These are phyloP conservation scores for Lethocerus indicus DNA, from an alignment of 1,140 invertebrate genomes.

Conservation along the genomic window DNA sequence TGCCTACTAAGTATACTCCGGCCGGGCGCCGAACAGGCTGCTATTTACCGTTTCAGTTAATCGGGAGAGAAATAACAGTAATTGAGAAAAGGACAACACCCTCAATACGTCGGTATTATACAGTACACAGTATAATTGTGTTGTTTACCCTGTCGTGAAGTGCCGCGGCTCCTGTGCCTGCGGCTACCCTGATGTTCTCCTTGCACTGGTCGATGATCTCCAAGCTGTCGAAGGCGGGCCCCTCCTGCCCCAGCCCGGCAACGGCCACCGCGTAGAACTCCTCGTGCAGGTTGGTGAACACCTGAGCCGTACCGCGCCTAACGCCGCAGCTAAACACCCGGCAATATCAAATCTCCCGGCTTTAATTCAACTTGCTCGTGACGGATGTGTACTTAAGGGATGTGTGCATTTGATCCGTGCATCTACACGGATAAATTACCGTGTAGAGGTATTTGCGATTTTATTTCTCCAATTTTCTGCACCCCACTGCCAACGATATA, in stretches of 20 bases:
- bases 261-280: conserved; percentile 23
- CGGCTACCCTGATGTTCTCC: conserved; percentile 28
- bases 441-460: too few species aligned
- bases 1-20: not conserved
- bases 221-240: conserved; percentile 22
- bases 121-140: too few species aligned
- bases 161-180: conserved; percentile 25
- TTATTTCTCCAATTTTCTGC: too few species aligned
- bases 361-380: too few species aligned
- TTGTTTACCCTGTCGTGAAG: conserved; percentile 25
- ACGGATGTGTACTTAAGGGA: too few species aligned
- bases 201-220: conserved; percentile 29
- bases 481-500: too few species aligned
- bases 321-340: not conserved
- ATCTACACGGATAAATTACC: too few species aligned
- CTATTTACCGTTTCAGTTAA: not conserved
- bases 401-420: too few species aligned
- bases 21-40: not conserved
- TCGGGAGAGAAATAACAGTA: not conserved
- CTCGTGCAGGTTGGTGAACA: conserved; percentile 28
- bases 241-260: conserved; percentile 27
- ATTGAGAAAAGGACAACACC: not conserved
- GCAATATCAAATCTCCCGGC: too few species aligned
- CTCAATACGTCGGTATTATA: too few species aligned
- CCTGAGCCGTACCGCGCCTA: conserved; percentile 13